Conservation (phyloP, 2,113 vertebrate genomes). For the Chunga burmeisteri region DNA sequence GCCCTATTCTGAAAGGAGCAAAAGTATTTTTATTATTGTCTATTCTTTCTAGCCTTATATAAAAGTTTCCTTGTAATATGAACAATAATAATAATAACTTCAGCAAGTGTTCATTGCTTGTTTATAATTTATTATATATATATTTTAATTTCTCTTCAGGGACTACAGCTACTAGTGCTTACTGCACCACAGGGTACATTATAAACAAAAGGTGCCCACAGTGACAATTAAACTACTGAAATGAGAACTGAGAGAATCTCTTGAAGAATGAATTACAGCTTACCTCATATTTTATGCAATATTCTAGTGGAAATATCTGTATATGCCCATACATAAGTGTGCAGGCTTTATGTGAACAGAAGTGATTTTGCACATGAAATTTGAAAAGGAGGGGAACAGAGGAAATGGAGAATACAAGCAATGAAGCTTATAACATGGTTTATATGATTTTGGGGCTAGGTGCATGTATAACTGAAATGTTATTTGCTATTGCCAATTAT, state of each 20-base stretch:
- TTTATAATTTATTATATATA: slow-evolving; percentile 39
- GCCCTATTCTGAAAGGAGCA: not conserved
- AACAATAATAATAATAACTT: slow-evolving; percentile 73
- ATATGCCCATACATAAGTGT: not conserved
- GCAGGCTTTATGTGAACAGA: not conserved
- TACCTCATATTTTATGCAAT: slow-evolving; percentile 12
- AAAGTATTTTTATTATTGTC: not conserved
- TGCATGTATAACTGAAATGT: not conserved
- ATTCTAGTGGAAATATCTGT: not conserved
- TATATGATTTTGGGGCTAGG: not conserved
- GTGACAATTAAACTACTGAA: slow-evolving; percentile 74
- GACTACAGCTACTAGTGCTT: slow-evolving; percentile 48
- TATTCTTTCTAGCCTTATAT: not conserved
- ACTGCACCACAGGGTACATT: slow-evolving; percentile 61
- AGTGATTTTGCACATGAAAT: not conserved
- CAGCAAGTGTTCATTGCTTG: slow-evolving; percentile 75
- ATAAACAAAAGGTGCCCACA: slow-evolving; percentile 61
- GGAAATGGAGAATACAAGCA: not conserved
- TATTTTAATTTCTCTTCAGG: slow-evolving; percentile 55
- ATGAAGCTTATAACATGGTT: not conserved
- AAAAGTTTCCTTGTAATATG: slow-evolving; percentile 60
- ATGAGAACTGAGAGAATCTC: slow-evolving; percentile 58
- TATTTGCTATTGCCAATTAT: not conserved
- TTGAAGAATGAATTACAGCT: slow-evolving; percentile 55
- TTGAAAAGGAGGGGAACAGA: not conserved